Conservation (phyloP, 2,888 invertebrate genomes). For the Sphecodes monilicornis region DNA sequence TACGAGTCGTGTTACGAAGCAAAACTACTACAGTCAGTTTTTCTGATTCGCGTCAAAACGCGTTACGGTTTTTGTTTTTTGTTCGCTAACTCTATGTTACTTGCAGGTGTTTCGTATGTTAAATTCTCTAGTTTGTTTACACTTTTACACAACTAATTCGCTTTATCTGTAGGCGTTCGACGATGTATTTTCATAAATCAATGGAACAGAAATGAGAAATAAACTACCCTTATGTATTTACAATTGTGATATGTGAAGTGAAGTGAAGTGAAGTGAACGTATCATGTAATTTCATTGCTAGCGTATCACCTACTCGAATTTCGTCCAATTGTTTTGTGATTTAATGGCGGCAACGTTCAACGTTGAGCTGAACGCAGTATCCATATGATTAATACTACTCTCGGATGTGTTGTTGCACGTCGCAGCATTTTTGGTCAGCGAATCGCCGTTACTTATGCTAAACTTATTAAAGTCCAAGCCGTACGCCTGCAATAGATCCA, state of each 20-base stretch:
- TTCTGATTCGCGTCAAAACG: slow-evolving; percentile 7
- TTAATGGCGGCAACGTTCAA: slow-evolving; percentile 83
- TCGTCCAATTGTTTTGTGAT: slow-evolving; percentile 87
- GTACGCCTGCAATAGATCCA: slow-evolving; percentile 90
- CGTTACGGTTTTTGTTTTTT: background rate
- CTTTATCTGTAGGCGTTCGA: slow-evolving; percentile 15
- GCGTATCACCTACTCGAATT: slow-evolving; percentile 85
- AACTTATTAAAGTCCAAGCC: slow-evolving; percentile 89
- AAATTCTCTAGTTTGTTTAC: slow-evolving; percentile 9
- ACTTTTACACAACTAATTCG: slow-evolving; percentile 19
- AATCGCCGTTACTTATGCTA: slow-evolving; percentile 80
- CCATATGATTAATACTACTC: slow-evolving; percentile 75
- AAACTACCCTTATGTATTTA: slow-evolving; percentile 60
- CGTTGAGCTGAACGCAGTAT: slow-evolving; percentile 81
- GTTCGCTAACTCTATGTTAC: background rate
- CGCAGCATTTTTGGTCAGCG: slow-evolving; percentile 69
- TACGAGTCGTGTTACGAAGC: slow-evolving; percentile 48
- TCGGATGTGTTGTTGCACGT: slow-evolving; percentile 72
- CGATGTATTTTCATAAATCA: slow-evolving; percentile 49
- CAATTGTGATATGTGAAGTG: slow-evolving; percentile 66
- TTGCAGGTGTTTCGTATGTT: background rate
- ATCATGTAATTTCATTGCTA: slow-evolving; percentile 33
- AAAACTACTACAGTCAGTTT: slow-evolving; percentile 23
- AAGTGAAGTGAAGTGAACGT: background rate
- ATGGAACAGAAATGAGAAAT: slow-evolving; percentile 19